phyloP scores from a whole-genome alignment of 2,113 vertebrate genomes.

The Eidolon helvum region DNA sequence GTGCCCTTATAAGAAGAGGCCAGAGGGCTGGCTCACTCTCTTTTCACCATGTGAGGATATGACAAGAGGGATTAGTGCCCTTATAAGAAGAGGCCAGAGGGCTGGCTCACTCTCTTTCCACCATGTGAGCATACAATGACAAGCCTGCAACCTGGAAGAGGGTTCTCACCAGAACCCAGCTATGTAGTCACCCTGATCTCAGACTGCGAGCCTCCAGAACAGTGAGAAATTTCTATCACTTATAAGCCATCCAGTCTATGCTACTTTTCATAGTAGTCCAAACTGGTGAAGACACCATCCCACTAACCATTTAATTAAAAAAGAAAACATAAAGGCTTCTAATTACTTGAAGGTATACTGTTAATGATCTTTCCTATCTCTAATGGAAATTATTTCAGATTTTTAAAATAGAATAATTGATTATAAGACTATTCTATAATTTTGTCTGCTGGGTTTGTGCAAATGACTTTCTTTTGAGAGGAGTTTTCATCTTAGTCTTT shows the following conservation, averaged over 20 bases:
- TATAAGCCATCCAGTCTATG: not conserved
- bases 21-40: not conserved
- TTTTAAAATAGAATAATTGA: slow-evolving; percentile 29
- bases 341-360: not conserved
- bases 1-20: not conserved
- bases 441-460: not conserved
- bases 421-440: not conserved
- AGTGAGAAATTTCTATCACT: not conserved
- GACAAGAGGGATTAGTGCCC: not conserved
- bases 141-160: not conserved
- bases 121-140: not conserved
- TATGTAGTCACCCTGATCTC: not conserved
- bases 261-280: not conserved
- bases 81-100: not conserved
- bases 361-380: slow-evolving; percentile 22
- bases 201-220: not conserved
- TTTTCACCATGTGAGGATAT: not conserved
- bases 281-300: not conserved
- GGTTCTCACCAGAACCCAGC: too few relatives aligned
- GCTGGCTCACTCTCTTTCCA: not conserved
- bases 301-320: not conserved
- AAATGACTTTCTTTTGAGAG: not conserved
- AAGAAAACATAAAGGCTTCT: not conserved
- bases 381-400: slow-evolving; percentile 33
- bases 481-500: not conserved